phyloP scores from a whole-genome alignment of 2,797 vertebrate species.

The Ceyx erithaca region DNA sequence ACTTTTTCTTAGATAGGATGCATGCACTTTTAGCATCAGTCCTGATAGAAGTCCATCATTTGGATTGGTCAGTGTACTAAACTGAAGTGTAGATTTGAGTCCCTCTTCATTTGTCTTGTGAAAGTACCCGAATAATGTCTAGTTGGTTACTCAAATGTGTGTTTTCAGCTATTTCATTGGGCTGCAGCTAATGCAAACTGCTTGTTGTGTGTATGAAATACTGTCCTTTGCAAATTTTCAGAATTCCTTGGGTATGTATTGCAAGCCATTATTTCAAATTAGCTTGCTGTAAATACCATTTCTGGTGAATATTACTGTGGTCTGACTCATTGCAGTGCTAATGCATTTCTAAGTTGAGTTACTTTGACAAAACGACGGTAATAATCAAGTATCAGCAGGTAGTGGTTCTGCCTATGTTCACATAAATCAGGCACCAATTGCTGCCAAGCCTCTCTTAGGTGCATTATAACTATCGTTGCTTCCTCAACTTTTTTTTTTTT shows the following conservation, averaged over 20 bases:
- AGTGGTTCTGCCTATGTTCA: constrained; percentile 22
- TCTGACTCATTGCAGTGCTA: constrained; percentile 2
- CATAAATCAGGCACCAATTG: constrained; percentile 58
- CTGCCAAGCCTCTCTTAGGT: constrained; percentile 37
- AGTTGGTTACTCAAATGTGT: neutral
- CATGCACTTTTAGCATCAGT: neutral
- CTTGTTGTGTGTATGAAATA: neutral
- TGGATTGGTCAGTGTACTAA: neutral
- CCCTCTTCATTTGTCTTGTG: neutral
- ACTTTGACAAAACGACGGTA: constrained; percentile 39
- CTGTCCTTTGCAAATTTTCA: neutral
- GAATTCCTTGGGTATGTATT: neutral
- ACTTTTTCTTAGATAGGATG: neutral
- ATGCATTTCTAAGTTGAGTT: constrained; percentile 27
- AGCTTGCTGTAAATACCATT: constrained; percentile 10
- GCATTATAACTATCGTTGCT: neutral
- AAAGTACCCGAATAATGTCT: neutral
- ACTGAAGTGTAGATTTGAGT: neutral
- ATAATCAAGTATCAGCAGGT: constrained; percentile 63
- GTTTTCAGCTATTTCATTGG: neutral
- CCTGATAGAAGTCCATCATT: neutral
- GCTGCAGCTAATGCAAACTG: neutral
- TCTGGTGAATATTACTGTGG: neutral
- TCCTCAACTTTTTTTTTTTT: neutral
- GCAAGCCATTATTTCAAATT: constrained; percentile 6